Conservation (phyloP, 2,113 vertebrate genomes). For the chimpanzee (Pan troglodytes) region NHGRI_mPanTro3-v2.1_pri NC_072398.2:142592001-142592500, state of each 20-base stretch:
- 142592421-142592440: slow-evolving; percentile 31
- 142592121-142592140: slow-evolving; percentile 32
- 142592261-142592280: slow-evolving; percentile 56
- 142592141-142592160: slow-evolving; percentile 54
- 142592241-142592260: slow-evolving; percentile 65
- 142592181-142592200: slow-evolving; percentile 57
- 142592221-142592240: slow-evolving; percentile 59
- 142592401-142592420: slow-evolving; percentile 56
- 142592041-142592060: not conserved
- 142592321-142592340: slow-evolving; percentile 70
- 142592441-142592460: slow-evolving; percentile 25
- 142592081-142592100: slow-evolving; percentile 30
- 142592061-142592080: not conserved
- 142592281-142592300: slow-evolving; percentile 58
- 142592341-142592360: slow-evolving; percentile 68
- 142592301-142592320: slow-evolving; percentile 74
- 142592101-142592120: slow-evolving; percentile 29
- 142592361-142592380: slow-evolving; percentile 80
- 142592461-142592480: not conserved
- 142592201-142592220: slow-evolving; percentile 62
- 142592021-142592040: not conserved
- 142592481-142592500: not conserved
- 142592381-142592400: slow-evolving; percentile 62
- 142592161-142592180: slow-evolving; percentile 52
- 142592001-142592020: slow-evolving; percentile 28